Evolutionary conservation across 2,888 invertebrate genomes (phyloP), one percentile per base, ranked within the genome.

Genomic region (Limnephilus auricula): DNA sequence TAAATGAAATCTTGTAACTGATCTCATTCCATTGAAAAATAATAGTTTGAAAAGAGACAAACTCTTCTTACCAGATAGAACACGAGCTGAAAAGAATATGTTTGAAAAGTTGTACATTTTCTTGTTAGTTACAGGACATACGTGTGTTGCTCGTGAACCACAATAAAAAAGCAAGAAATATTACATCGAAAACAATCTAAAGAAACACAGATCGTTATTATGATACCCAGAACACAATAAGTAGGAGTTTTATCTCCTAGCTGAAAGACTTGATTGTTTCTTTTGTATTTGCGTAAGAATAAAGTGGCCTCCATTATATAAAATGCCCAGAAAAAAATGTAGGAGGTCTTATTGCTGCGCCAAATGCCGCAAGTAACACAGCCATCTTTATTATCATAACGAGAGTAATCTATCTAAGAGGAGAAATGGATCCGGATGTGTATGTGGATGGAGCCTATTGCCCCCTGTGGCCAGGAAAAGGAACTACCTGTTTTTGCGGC

Each of bases 311-410:
- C 31, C 32, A 65, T 87, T 50, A 87, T n/a, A 87, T 45, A 87
- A 65, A 45, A 50, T 87, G 12, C 65, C 65, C 34, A 50, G 78
- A 9, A 88, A 88, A 65, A 78, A 88, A 79, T 85, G 9, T 65
- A n/a, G 25, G 18, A 45, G n/a, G 87, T 88, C 78, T 31, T 78
- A 88, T 79, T 79, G 78, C 78, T 15, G 12, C 78, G 78, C 87
- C 78, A 32, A 31, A 40, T 10, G 30, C 31, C 78, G 32, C 78
- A 30, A 88, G 37, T 78, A 79, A 79, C 65, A 12, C 37, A 32
- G 34, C 87, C 78, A 88, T 88, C n/a, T 37, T n/a, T 88, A 88
- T 88, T 88, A 88, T 78, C 32, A 78, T 78, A 88, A 88, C 65
- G 65, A 88, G 87, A 30, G 87, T n/a, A 78, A 88, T 88, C n/a